Base-by-base conservation (phyloP, 1,140 invertebrate species). In the Stenopsyche tienmushanensis region DNA sequence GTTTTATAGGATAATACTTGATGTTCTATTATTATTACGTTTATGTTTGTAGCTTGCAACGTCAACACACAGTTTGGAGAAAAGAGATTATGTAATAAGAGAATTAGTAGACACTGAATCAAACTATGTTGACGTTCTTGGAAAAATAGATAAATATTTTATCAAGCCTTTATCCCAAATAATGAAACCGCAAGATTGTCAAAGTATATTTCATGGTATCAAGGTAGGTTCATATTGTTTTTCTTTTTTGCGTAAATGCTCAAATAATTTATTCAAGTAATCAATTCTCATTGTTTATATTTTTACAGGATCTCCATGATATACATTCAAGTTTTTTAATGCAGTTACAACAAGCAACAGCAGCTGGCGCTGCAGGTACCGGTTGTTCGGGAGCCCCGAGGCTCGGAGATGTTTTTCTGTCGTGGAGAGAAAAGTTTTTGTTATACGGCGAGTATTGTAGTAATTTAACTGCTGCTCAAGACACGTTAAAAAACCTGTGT, bases 381-480 rank as follows among this genome's bases (percentile, higher is more conserved):
- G 75, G 47, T 45, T 10, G 39, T 26, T 8, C 74, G 65, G 52
- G 76, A 75, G 0, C 72, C 74, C 29, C 77, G 55, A 71, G 76
- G 7, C 72, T 90, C 42, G 85, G 86, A 24, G 85, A 90, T 72
- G 89, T 93, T 50, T 98, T 99, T 78, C 83, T 96, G 1, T 88
- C 90, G 65, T 96, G 90, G 85, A 89, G 94, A 71, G 90, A 96
- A 72, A 89, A 89, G 64, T 91, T 99, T 75, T 83, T 98, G 13
- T 85, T 97, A 45, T 99, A 99, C 75, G 96, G 95, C 10, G 91
- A 94, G 72, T 98, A 97, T 77, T 99, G 96, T 79, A 91, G 94
- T 2, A 95, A 95, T 78, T 83, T 98, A 23, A 90, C 93, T 0
- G 78, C 80, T 25, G 92, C 93, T 29, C 92, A 94, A 73, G 85